phyloP scores from a whole-genome alignment of 2,113 vertebrate species.

The Urocynchramus pylzowi region DNA sequence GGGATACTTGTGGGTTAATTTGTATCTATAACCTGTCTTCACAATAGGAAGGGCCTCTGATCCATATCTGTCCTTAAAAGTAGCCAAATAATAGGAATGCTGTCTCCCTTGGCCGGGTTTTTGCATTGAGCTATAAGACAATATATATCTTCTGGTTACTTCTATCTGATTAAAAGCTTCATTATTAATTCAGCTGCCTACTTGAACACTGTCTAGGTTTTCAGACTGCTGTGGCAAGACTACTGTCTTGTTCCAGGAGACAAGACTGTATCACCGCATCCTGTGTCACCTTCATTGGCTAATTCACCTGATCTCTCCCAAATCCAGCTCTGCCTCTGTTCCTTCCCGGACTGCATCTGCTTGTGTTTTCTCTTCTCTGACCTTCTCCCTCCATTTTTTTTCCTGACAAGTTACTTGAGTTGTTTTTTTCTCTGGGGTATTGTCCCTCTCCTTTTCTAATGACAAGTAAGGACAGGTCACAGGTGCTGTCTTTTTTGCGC shows the following conservation, averaged over 20 bases:
- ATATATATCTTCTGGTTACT: neutral
- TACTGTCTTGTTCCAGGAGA: constrained; percentile 19
- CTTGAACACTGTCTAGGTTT: constrained; percentile 43
- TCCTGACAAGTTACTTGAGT: neutral
- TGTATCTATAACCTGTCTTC: neutral
- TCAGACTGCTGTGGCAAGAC: constrained; percentile 36
- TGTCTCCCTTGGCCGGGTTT: neutral
- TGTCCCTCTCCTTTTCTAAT: neutral
- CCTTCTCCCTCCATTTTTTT: neutral
- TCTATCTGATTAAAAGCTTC: constrained; percentile 26
- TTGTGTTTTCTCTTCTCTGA: neutral
- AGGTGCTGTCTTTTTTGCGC: neutral
- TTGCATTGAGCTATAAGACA: neutral
- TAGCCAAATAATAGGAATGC: neutral
- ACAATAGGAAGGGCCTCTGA: neutral
- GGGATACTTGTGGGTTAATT: neutral
- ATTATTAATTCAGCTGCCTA: constrained; percentile 58
- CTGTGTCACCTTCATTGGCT: constrained; percentile 52
- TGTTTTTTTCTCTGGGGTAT: neutral
- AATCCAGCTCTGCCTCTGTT: neutral
- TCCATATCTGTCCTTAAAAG: neutral
- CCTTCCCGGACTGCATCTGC: neutral
- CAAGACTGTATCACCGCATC: neutral
- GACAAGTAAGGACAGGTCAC: neutral
- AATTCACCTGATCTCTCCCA: constrained; percentile 21